A percentile compares a stretch with the other conserved stretches of the same genome.
Conservation (phyloP, 2,113 vertebrate genomes). For the Trichomycterus rosablanca region DNA sequence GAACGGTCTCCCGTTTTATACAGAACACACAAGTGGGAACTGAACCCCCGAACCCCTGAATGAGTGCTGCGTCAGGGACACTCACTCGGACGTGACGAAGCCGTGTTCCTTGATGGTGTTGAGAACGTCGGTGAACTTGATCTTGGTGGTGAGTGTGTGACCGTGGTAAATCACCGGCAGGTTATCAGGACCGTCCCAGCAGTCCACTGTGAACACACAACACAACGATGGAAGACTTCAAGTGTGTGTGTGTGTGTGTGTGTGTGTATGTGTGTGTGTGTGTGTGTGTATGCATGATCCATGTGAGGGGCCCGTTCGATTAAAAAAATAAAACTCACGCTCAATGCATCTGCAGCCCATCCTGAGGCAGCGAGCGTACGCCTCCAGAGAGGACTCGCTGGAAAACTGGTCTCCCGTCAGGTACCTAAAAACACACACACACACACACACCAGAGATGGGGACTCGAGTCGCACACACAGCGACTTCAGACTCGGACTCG, state of each 20-base stretch:
- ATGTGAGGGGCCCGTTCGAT: background rate
- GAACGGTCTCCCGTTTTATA: too few relatives aligned
- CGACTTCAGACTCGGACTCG: too few relatives aligned
- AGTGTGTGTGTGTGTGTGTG: background rate
- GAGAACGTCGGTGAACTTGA: conserved; percentile 92
- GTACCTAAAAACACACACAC: conserved; percentile 75
- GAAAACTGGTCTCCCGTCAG: conserved; percentile 98
- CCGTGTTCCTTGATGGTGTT: conserved; percentile 95
- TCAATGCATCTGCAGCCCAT: conserved; percentile 98
- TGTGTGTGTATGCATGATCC: background rate
- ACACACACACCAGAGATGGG: conserved; percentile 3
- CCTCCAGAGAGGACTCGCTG: conserved; percentile 95
- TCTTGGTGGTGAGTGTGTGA: conserved; percentile 97
- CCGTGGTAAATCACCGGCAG: conserved; percentile 98
- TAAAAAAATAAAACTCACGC: conserved; percentile 64
- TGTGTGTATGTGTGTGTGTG: conserved; percentile 6
- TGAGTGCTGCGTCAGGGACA: conserved; percentile 31
- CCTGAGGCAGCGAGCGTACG: conserved; percentile 90
- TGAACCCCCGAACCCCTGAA: too few relatives aligned
- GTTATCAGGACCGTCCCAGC: conserved; percentile 95
- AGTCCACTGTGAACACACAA: conserved; percentile 83
- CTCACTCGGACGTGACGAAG: conserved; percentile 96
- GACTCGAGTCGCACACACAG: too few relatives aligned
- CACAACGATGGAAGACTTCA: background rate
- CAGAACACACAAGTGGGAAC: background rate